phyloP scores from a whole-genome alignment of 1,140 invertebrate genomes.

The Venturia canescens region DNA sequence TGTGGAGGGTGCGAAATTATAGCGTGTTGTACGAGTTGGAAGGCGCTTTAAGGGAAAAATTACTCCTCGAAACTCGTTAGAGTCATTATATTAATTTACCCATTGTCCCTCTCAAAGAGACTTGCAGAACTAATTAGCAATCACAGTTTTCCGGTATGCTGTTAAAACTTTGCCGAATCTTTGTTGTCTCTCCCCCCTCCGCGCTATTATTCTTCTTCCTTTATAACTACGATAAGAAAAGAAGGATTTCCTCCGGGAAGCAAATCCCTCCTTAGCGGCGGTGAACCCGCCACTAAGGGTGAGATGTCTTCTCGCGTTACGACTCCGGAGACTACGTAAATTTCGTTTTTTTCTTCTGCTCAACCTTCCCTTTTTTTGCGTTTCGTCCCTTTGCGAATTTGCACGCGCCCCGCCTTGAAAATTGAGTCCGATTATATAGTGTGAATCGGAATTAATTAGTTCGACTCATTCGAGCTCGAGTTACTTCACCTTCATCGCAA shows the following conservation, averaged over 20 bases:
- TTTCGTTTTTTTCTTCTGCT: not conserved
- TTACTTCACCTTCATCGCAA: too few relatives aligned
- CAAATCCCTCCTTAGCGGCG: not conserved
- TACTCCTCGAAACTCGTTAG: too few relatives aligned
- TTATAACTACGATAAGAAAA: not conserved
- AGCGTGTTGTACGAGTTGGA: too few relatives aligned
- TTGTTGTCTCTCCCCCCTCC: not conserved
- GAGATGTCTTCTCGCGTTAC: constrained; percentile 6
- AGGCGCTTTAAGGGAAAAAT: too few relatives aligned
- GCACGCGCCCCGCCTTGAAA: not conserved
- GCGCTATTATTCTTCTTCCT: not conserved
- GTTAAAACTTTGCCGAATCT: not conserved
- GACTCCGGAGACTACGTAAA: not conserved
- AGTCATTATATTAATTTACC: too few relatives aligned
- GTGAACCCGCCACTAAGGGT: not conserved
- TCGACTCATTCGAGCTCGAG: too few relatives aligned
- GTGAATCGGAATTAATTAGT: too few relatives aligned
- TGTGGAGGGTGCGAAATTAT: too few relatives aligned
- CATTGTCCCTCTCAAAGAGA: not conserved
- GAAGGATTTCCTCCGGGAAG: not conserved
- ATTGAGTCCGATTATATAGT: not conserved
- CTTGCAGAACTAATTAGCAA: not conserved
- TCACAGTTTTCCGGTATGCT: not conserved
- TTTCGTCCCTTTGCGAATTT: not conserved
- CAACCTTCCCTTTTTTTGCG: not conserved